Percentiles rank a stretch among this genome's conserved stretches.
phyloP scores from a whole-genome alignment of 2,888 invertebrate genomes.

The Drymonia ruficornis region DNA sequence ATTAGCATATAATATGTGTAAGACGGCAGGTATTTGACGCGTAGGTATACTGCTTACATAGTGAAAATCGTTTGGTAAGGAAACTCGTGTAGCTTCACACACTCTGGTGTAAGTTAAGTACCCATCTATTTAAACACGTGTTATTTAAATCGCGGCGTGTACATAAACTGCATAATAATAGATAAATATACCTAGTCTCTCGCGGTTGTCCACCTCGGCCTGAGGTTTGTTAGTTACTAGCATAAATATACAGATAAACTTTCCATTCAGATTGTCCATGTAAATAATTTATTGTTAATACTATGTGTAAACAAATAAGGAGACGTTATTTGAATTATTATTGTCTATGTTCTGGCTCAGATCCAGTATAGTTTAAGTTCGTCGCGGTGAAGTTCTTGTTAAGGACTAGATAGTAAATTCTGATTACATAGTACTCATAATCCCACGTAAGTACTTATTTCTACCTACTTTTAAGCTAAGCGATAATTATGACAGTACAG shows the following conservation, averaged over 20 bases:
- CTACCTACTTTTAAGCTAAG: too few species aligned
- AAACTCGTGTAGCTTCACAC: neutral
- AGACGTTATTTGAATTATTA: neutral
- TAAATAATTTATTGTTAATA: too few species aligned
- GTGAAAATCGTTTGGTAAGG: neutral
- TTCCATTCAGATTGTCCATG: neutral
- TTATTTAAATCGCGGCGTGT: neutral
- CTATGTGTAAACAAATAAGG: neutral
- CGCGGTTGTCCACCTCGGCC: neutral
- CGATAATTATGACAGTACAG: too few species aligned
- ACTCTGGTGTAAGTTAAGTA: neutral
- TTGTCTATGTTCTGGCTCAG: neutral
- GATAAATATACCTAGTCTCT: neutral
- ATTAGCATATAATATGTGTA: constrained; percentile 11
- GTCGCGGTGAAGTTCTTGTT: too few species aligned
- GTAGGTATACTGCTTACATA: neutral
- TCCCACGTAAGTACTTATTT: too few species aligned
- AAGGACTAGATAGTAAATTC: neutral
- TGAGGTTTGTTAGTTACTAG: neutral
- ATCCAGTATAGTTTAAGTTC: too few species aligned
- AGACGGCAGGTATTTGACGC: constrained; percentile 6
- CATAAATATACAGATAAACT: neutral
- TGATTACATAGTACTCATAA: neutral
- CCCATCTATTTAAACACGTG: neutral
- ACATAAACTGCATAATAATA: neutral